Base-by-base conservation (phyloP, 2,113 vertebrate species). In the Lophura nycthemera region DNA sequence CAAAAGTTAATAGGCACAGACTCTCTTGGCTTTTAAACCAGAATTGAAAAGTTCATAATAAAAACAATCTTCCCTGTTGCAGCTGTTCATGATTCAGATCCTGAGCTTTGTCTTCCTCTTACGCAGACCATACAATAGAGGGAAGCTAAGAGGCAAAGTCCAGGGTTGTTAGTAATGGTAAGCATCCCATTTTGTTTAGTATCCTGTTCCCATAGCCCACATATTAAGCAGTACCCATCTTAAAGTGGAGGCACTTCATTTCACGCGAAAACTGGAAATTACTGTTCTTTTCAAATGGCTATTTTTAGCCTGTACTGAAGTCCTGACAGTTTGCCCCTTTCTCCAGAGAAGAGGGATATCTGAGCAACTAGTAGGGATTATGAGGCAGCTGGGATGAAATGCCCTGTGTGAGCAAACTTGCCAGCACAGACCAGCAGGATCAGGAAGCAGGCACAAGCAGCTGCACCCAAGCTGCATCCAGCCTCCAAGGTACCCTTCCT, bases 341-440 rank as follows among this genome's bases (percentile, higher is more conserved):
- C 60, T 42, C n/a, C 42, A 32, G 67, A 42, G 34, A 24, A 30
- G 21, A 66, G 5, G 5, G 1, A 0, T 19, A 3, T 13, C 27
- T 24, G 29, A 64, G 38, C 43, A 67, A 3, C 30, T 29, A 27
- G 36, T 1, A 7, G n/a, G 24, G 24, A 36, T 42, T 4, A 3
- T 0, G 1, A 71, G 32, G 50, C n/a, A 60, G 50, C 22, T 7
- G 13, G 65, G 18, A 61, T 7, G 5, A 38, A 80, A 18, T 2
- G 6, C 1, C 0, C 2, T 29, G 18, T 10, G 42, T 3, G 20
- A 1, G 0, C 45, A 13, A 34, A 14, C 18, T 32, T 5, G 36
- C 4, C 0, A 2, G 30, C 14, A 17, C 27, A 56, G 18, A 20
- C 45, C 36, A 1, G 18, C 47, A 16, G 40, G 17, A 30, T 36